These are phyloP conservation scores for Cristatella mucedo DNA, from an alignment of 2,888 invertebrate genomes.

Conservation along the genomic window DNA sequence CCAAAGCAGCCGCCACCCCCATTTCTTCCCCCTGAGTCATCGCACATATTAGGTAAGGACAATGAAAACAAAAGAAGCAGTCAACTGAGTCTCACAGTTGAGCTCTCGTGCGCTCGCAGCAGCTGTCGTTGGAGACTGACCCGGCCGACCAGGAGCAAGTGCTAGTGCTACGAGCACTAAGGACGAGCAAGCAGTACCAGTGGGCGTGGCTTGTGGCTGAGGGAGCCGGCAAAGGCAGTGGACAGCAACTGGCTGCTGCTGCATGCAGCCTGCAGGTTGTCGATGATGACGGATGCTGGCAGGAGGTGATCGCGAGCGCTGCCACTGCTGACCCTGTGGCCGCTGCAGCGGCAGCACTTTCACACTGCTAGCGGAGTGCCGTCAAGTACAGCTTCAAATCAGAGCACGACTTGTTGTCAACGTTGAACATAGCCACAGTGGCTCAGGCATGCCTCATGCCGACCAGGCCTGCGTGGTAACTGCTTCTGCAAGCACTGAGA, in stretches of 20 bases:
- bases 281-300: slow-evolving; percentile 85
- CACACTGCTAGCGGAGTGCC: slow-evolving; percentile 79
- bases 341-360: slow-evolving; percentile 43
- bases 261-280: slow-evolving; percentile 76
- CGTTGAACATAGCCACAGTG: slow-evolving; percentile 82
- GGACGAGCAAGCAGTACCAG: slow-evolving; percentile 42
- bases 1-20: too few species aligned
- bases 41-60: slow-evolving; percentile 72
- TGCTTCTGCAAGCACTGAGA: too few species aligned
- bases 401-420: slow-evolving; percentile 83
- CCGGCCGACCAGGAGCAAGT: not conserved
- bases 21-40: slow-evolving; percentile 40
- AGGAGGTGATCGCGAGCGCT: slow-evolving; percentile 58
- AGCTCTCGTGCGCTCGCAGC: too few species aligned
- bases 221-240: slow-evolving; percentile 57
- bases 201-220: slow-evolving; percentile 61
- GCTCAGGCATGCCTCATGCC: too few species aligned
- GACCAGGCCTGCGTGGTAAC: too few species aligned
- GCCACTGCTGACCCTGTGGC: too few species aligned
- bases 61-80: slow-evolving; percentile 16
- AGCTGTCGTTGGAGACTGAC: too few species aligned
- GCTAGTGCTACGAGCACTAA: not conserved
- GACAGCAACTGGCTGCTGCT: slow-evolving; percentile 76
- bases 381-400: slow-evolving; percentile 78
- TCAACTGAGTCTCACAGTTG: not conserved